Base-by-base conservation (phyloP, 1,140 invertebrate genomes). In the Heliothis subflexa region DNA sequence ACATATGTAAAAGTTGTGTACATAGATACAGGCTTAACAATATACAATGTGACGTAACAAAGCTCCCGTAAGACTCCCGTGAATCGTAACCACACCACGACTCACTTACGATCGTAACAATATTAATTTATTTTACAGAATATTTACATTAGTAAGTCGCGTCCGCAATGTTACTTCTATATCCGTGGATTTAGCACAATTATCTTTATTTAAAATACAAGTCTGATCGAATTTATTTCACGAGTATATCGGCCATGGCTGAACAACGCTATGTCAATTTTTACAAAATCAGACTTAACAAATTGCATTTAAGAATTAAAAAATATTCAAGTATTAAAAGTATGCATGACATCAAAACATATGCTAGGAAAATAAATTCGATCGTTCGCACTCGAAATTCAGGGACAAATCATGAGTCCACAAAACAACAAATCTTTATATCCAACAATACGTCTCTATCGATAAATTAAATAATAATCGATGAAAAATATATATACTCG, bases 111-210 rank as follows among this genome's bases (percentile, higher is more conserved):
- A 47, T 16, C 62, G 40, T 49, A 66, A 47, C 80, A 76, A 82
- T 84, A 83, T 40, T 86, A 86, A 28, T 66, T 66, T 92, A 92
- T 88, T 83, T 88, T 93, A 93, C 91, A 93, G 79, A 86, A 83
- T 91, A 93, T 92, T 84, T 91, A 92, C 89, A 92, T 75, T 84
- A 78, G 57, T 55, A 81, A 78, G 70, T 83, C 74, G 78, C 59
- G 77, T 81, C 78, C 77, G 78, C 80, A 79, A 81, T 54, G 78
- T 81, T 77, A 79, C 61, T 80, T 79, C 70, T 79, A 80, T 83
- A 85, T 78, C 81, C 81, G 78, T 78, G 74, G 76, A 81, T 81
- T 85, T 83, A 86, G 83, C 83, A 86, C 85, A 86, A 84, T 85
- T 66, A 47, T 64, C 47, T 66, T 66, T 66, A 66, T 66, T 66